phyloP scores from a whole-genome alignment of 2,888 invertebrate genomes.

The Chloroclystis v-ata region DNA sequence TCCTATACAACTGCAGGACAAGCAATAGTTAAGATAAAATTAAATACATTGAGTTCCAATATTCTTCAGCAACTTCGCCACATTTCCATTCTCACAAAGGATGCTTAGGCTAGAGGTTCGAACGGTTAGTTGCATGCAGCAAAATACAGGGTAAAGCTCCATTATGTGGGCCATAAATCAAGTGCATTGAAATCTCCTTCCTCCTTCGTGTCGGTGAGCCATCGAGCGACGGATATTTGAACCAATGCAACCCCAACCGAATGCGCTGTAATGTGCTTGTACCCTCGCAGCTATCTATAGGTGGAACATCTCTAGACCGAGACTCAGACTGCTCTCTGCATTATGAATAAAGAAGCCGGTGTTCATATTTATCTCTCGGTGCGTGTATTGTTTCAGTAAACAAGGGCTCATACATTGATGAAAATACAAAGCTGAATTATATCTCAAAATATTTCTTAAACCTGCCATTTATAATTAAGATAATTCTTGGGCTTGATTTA shows the following conservation, averaged over 20 bases:
- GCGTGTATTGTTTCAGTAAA: not conserved
- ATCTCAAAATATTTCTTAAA: no score
- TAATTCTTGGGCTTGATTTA: no score
- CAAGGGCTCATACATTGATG: no score
- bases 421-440: no score
- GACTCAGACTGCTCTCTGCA: slow-evolving; percentile 18
- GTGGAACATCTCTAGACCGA: slow-evolving; percentile 26
- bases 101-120: slow-evolving; percentile 43
- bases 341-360: not conserved
- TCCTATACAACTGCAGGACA: no score
- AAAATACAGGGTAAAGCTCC: slow-evolving; percentile 63
- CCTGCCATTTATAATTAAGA: no score
- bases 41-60: no score
- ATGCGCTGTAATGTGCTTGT: slow-evolving; percentile 31
- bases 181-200: slow-evolving; percentile 74
- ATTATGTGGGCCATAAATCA: slow-evolving; percentile 71
- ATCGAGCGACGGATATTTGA: slow-evolving; percentile 67
- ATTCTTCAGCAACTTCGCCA: slow-evolving; percentile 15
- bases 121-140: slow-evolving; percentile 60
- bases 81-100: slow-evolving; percentile 43
- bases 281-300: slow-evolving; percentile 19
- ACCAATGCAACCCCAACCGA: slow-evolving; percentile 46
- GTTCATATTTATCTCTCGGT: not conserved
- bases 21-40: no score
- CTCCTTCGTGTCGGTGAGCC: slow-evolving; percentile 68